Percentiles rank a stretch among this genome's conserved stretches.
Evolutionary conservation across 35 echinoderm and acorn worm genomes (phyloP).

Genomic region (Heliocidaris tuberculata): DNA sequence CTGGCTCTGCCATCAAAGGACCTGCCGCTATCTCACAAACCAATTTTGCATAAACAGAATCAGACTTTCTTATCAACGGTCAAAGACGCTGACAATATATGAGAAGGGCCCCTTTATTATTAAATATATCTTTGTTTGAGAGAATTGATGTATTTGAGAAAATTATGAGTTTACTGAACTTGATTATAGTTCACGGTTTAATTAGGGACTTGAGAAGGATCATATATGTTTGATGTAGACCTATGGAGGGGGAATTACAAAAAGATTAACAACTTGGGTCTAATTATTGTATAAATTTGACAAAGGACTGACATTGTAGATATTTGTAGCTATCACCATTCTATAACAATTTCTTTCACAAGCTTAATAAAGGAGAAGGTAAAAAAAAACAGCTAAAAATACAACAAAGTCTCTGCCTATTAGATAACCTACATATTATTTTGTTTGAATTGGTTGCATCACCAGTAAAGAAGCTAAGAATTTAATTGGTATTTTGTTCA

Average conservation of each 20-base stretch:
- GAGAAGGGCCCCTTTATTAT: not conserved
- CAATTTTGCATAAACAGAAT: conserved; percentile 26
- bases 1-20: not conserved
- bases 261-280: not conserved
- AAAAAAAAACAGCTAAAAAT: no score
- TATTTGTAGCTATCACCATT: not conserved
- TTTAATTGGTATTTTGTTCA: not conserved
- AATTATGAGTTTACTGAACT: conserved; percentile 24
- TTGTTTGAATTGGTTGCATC: no score
- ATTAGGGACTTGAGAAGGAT: not conserved
- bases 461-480: no score
- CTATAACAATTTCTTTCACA: not conserved
- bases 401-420: no score
- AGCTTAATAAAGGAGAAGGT: not conserved
- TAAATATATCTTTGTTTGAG: not conserved
- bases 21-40: not conserved
- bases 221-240: not conserved
- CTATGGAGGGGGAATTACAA: not conserved
- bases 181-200: not conserved
- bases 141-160: not conserved
- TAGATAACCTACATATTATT: no score
- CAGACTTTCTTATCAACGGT: not conserved
- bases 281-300: not conserved
- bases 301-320: not conserved
- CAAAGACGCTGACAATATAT: not conserved